Base-by-base conservation (phyloP, 2,888 invertebrate genomes). In the Homarus gammarus region DNA sequence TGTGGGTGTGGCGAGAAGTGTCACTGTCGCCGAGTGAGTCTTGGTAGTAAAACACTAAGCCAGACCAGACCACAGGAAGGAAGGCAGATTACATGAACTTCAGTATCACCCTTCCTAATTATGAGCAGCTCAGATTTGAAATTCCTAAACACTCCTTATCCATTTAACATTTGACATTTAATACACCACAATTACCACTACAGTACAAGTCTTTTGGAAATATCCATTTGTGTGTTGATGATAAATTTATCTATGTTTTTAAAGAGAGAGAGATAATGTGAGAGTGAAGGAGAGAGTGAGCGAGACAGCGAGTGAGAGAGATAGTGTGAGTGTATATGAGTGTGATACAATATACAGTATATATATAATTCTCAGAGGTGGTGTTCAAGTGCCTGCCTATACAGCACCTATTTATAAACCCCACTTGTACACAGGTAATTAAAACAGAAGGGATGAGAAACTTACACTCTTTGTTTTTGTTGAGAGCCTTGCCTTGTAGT, bases 401-500 rank as follows among this genome's bases (percentile, higher is more conserved):
- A n/a, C n/a, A 12, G n/a, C n/a, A n/a, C n/a, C n/a, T n/a, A n/a
- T n/a, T n/a, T n/a, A n/a, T n/a, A n/a, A n/a, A n/a, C n/a, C n/a
- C n/a, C n/a, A n/a, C 44, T 8, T 44, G 44, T 44, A n/a, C 1
- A 68, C 22, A 68, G 31, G 31, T 10, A 22, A 27, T 12, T 31
- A 27, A 68, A 68, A 68, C 18, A 72, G 27, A 38, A 8, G 0
- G 44, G 2, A 36, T 3, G 8, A 22, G 27, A 27, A 93, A 96
- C 98, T 97, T 94, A 99, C 99, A 98, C 96, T 99, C 98, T 95
- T 99, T 99, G 94, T 99, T 99, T 94, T 97, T 98, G 94, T 98
- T 98, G 96, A 99, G 97, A 94, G 97, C 96, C 93, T 97, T 96
- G 40, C 91, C 91, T 94, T 97, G 97, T 93, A 99, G 95, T 79